phyloP scores from a whole-genome alignment of 2,113 vertebrate genomes.

The Macaca mulatta region DNA sequence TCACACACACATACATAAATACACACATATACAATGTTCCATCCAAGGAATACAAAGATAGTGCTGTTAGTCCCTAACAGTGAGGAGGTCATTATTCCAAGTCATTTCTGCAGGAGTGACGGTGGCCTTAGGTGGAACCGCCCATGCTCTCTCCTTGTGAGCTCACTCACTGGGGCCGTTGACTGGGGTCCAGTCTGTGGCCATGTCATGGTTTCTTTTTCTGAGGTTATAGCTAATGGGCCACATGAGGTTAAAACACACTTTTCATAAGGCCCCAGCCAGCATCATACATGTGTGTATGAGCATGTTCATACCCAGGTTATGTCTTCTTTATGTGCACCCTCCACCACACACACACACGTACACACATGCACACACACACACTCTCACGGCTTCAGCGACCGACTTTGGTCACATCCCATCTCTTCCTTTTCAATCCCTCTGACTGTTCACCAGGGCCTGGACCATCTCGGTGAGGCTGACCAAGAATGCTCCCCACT shows the following conservation, averaged over 20 bases:
- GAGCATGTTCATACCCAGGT: neutral
- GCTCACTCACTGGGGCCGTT: neutral
- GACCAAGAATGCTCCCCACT: neutral
- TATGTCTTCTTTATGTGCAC: neutral
- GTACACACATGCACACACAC: neutral
- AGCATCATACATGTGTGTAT: neutral
- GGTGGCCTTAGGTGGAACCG: neutral
- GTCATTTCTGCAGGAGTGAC: neutral
- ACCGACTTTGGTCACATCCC: neutral
- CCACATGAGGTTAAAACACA: neutral
- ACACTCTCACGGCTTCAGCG: no score
- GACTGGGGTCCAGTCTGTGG: neutral
- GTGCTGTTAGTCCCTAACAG: fast-evolving
- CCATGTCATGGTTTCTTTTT: neutral
- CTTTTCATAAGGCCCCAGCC: neutral
- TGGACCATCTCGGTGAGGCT: neutral
- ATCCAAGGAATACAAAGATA: neutral
- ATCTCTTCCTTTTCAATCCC: neutral
- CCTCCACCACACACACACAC: neutral
- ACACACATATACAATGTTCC: neutral
- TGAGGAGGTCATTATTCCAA: neutral
- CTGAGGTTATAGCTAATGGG: neutral
- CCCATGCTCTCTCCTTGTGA: neutral
- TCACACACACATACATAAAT: neutral
- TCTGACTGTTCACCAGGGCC: neutral